phyloP scores from a whole-genome alignment of 2,888 invertebrate species.

The Griposia aprilina region DNA sequence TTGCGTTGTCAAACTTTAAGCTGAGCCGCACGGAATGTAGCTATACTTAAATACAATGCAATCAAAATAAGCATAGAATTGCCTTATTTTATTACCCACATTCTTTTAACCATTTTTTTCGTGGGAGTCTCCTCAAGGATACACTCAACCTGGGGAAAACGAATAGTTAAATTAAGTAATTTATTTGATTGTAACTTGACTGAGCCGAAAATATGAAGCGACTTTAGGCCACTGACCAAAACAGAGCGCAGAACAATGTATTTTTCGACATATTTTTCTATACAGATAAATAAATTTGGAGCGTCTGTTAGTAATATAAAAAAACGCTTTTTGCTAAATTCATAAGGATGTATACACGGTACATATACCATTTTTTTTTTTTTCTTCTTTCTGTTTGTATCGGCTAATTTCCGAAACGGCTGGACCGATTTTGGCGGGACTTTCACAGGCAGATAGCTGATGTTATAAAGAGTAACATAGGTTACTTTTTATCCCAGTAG shows the following conservation, averaged over 20 bases:
- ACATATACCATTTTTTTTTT: no score
- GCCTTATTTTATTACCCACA: slow-evolving; percentile 44
- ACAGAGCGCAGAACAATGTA: background rate
- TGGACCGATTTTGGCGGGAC: no score
- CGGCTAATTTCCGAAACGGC: no score
- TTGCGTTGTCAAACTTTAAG: slow-evolving; percentile 38
- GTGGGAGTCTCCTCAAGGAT: slow-evolving; percentile 45
- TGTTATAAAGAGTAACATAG: no score
- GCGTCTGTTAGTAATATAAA: no score
- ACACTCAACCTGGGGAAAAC: slow-evolving; percentile 47
- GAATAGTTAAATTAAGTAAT: background rate
- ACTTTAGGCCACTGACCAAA: background rate
- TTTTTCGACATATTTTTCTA: no score
- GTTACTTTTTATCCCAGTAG: no score
- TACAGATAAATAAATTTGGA: no score
- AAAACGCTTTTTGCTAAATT: no score
- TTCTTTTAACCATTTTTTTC: slow-evolving; percentile 38
- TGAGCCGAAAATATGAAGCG: background rate
- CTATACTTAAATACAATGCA: slow-evolving; percentile 28
- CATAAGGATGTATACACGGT: no score
- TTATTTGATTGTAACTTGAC: background rate
- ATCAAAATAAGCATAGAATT: slow-evolving; percentile 44
- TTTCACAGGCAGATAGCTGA: no score
- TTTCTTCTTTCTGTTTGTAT: no score
- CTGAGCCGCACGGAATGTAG: slow-evolving; percentile 13